Conservation (phyloP, 2,888 invertebrate genomes). For the Chalcosyrphus nemorum region DNA sequence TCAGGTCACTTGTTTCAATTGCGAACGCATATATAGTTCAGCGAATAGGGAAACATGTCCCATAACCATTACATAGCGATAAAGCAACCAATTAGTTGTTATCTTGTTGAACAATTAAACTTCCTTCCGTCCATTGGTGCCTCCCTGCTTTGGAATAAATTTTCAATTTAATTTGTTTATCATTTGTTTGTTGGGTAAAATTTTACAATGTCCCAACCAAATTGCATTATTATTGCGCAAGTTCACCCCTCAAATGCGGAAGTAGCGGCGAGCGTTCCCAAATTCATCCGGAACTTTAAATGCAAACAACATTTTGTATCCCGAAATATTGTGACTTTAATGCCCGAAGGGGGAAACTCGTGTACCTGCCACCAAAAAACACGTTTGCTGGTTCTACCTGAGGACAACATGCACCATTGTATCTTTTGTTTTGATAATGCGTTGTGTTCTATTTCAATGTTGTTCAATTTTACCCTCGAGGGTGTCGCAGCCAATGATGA, state of each 20-base stretch:
- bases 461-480: not conserved
- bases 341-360: not conserved
- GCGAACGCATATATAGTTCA: slow-evolving; percentile 23
- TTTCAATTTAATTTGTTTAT: slow-evolving; percentile 56
- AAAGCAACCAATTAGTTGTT: slow-evolving; percentile 59
- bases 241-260: not conserved
- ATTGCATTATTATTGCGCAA: slow-evolving; percentile 39
- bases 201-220: slow-evolving; percentile 44
- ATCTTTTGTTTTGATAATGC: not conserved
- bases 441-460: not conserved
- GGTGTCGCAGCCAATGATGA: not conserved
- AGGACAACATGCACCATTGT: not conserved
- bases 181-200: slow-evolving; percentile 34
- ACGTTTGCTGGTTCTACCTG: slow-evolving; percentile 1
- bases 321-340: slow-evolving; percentile 14
- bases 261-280: not conserved
- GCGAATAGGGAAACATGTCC: slow-evolving; percentile 15
- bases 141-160: slow-evolving; percentile 18
- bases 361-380: slow-evolving; percentile 11
- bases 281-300: not conserved
- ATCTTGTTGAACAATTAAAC: slow-evolving; percentile 60
- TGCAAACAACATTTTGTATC: not conserved
- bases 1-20: slow-evolving; percentile 20
- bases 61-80: slow-evolving; percentile 53
- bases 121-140: slow-evolving; percentile 51